Conservation (phyloP, 2,797 vertebrate genomes). For the Melanotaenia pygmaea region DNA sequence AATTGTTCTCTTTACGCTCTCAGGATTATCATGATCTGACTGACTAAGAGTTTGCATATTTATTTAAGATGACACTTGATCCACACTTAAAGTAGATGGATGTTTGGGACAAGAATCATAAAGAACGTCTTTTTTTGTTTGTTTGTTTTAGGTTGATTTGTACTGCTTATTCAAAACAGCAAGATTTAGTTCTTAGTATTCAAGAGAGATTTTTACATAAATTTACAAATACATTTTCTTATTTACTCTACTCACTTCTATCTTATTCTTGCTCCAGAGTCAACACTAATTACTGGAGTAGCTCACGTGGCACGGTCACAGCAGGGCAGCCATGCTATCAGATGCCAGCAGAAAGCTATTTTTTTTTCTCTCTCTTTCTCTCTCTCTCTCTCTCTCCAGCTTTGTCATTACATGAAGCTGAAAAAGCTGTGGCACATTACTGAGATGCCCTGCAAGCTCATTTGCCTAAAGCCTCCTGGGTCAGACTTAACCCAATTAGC, state of each 20-base stretch:
- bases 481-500: constrained; percentile 76
- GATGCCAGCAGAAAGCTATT: constrained; percentile 39
- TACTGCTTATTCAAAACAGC: background rate
- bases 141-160: background rate
- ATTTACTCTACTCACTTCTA: constrained; percentile 6
- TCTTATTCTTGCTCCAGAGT: constrained; percentile 25
- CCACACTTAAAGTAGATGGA: no score
- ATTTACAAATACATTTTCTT: background rate
- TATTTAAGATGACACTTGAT: background rate
- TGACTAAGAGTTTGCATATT: background rate
- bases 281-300: constrained; percentile 50
- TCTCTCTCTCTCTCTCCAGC: constrained; percentile 13
- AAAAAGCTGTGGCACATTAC: constrained; percentile 48
- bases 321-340: constrained; percentile 35
- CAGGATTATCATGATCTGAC: background rate
- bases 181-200: background rate
- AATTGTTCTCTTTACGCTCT: background rate
- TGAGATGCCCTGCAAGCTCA: constrained; percentile 46
- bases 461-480: constrained; percentile 55
- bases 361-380: constrained; percentile 18
- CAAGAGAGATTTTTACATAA: background rate
- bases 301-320: constrained; percentile 36
- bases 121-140: background rate
- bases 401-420: constrained; percentile 31
- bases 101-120: no score